A percentile compares a stretch with the other conserved stretches of the same genome.
phyloP scores from a whole-genome alignment of 2,888 invertebrate genomes.

The Mythimna impura region DNA sequence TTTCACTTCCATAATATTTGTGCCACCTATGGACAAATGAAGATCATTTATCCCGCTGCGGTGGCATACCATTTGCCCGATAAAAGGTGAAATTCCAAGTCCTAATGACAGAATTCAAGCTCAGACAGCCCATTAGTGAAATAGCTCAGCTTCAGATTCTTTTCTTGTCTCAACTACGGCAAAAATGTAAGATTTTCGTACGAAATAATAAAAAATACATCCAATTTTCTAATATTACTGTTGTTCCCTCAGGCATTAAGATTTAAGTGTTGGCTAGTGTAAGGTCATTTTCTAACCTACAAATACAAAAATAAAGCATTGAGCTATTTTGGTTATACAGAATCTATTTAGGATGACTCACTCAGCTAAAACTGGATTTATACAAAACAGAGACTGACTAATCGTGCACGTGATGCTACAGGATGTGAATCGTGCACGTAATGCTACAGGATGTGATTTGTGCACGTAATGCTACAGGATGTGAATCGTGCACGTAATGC shows the following conservation, averaged over 20 bases:
- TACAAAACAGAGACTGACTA: conserved; percentile 42
- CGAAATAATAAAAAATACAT: conserved; percentile 38
- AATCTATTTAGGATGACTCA: conserved; percentile 50
- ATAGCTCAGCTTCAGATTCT: conserved; percentile 71
- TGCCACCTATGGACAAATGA: conserved; percentile 31
- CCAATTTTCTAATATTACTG: conserved; percentile 37
- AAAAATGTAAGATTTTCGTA: conserved; percentile 51
- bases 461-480: conserved; percentile 41
- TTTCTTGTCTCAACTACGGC: conserved; percentile 68
- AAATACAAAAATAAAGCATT: conserved; percentile 32
- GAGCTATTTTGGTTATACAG: conserved; percentile 30
- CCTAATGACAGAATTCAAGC: conserved; percentile 76
- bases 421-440: conserved; percentile 37
- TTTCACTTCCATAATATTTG: conserved; percentile 31
- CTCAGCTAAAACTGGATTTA: conserved; percentile 48
- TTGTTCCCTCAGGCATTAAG: conserved; percentile 26
- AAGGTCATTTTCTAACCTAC: conserved; percentile 31
- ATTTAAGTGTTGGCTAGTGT: conserved; percentile 40
- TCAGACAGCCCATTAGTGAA: conserved; percentile 74
- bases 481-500: conserved; percentile 31
- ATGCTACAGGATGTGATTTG: conserved; percentile 47
- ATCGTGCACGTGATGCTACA: conserved; percentile 35
- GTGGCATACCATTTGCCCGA: conserved; percentile 57
- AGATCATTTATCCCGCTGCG: conserved; percentile 59
- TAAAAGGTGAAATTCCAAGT: conserved; percentile 74